Evolutionary conservation across 2,888 invertebrate genomes (phyloP), one percentile per base, ranked within the genome.

Genomic region (Pseudococcus longispinus): DNA sequence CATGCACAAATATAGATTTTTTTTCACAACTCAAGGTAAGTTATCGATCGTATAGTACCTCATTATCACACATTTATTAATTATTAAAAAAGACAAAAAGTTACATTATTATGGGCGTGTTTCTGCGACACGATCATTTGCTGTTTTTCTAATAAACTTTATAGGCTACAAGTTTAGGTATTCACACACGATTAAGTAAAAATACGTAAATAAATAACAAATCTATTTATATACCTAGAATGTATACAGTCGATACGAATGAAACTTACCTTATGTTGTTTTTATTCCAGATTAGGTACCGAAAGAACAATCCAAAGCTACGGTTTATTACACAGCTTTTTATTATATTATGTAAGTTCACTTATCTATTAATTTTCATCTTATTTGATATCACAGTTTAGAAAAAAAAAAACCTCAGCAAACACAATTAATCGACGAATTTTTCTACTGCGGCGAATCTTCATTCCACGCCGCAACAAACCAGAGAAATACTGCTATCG

Each of bases 401-500:
- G 37, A 6, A 32, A 42, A 80, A 42, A 80, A 80, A 80, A 42
- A 74, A 32, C 23, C 13, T 70, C 29, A 80, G 9, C 77, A 20
- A 80, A 70, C 60, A 11, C 60, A 23, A 29, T 70, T 70, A 70
- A 29, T 70, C 6, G 5, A 70, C 70, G 18, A 15, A 70, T 70
- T 18, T 65, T 70, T 3, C 1, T 29, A 32, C 20, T 29, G 29
- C 15, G 8, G 13, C 26, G 29, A 42, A 20, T 42, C 13, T 20
- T 42, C 42, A 42, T 42, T 77, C n/a, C 29, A n/a, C 15, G 18
- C 37, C 42, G 77, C 77, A 37, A 42, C 42, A 37, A 65, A 70
- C 70, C 20, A 80, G n/a, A 80, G 20, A 77, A 80, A 42, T 80
- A 80, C 77, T 42, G n/a, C 42, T 42, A 80, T 80, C 77, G 77